A percentile compares a stretch with the other conserved stretches of the same genome.
Evolutionary conservation across 2,888 invertebrate genomes (phyloP).

Genomic region (Cheilosia vulpina): DNA sequence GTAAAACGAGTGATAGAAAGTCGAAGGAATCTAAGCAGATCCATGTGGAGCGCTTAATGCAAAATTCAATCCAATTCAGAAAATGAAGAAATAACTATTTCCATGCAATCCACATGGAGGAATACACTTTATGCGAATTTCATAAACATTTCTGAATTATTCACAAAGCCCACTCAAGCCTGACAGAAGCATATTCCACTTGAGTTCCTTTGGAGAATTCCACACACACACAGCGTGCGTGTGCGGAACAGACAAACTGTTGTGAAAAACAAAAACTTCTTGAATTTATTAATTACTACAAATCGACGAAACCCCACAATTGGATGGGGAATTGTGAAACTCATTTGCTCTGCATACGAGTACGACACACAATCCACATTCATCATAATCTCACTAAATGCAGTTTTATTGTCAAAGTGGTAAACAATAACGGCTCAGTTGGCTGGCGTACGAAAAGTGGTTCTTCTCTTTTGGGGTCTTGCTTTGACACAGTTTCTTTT

Average conservation of each 20-base stretch:
- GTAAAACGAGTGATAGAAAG: no score
- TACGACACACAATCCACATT: slow-evolving; percentile 35
- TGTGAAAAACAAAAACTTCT: slow-evolving; percentile 31
- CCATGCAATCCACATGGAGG: slow-evolving; percentile 6
- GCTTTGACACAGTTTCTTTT: slow-evolving; percentile 49
- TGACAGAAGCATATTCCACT: slow-evolving; percentile 28
- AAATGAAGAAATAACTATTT: slow-evolving; percentile 4
- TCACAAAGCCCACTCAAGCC: slow-evolving; percentile 25
- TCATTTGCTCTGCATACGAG: background rate
- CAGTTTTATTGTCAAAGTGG: slow-evolving; percentile 23
- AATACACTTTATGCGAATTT: slow-evolving; percentile 2
- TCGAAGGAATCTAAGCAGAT: no score
- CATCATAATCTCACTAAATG: slow-evolving; percentile 17
- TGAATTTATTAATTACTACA: slow-evolving; percentile 48
- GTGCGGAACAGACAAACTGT: slow-evolving; percentile 22
- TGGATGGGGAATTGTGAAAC: slow-evolving; percentile 26
- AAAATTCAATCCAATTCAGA: slow-evolving; percentile 33
- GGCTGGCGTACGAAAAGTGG: slow-evolving; percentile 9
- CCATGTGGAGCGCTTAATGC: background rate
- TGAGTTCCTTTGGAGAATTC: slow-evolving; percentile 13
- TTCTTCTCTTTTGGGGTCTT: slow-evolving; percentile 6
- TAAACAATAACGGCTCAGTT: slow-evolving; percentile 45
- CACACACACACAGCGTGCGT: background rate
- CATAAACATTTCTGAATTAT: slow-evolving; percentile 23
- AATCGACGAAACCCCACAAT: slow-evolving; percentile 6